Base-by-base conservation (phyloP, 2,113 vertebrate genomes). In the Bos javanicus region DNA sequence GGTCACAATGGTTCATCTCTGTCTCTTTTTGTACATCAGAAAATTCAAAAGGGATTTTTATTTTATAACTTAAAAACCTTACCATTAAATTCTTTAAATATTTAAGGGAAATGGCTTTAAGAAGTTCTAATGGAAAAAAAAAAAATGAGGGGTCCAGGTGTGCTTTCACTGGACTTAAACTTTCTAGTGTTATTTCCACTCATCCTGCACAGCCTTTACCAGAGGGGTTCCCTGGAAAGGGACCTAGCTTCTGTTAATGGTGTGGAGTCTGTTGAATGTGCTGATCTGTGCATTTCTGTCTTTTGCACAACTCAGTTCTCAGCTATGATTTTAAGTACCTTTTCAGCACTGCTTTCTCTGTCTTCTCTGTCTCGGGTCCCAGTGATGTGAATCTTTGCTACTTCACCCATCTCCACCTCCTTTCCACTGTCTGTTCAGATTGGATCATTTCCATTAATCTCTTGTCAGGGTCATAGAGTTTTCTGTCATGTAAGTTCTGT, bases 401-500 rank as follows among this genome's bases (percentile, higher is more conserved):
- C 25, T 43, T 76, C 2, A 19, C 36, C 14, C 33, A 21, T 6
- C 23, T 21, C 30, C 6, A 6, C 23, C 6, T 36, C 46, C 57
- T n/a, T 48, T 43, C 28, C 2, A 48, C 23, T n/a, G 6, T 81
- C 39, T 56, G 21, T 23, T 48, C 52, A 21, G 30, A 36, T 25
- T 71, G 60, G 28, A 15, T 13, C 25, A 4, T 71, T 54, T 67
- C 48, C 81, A 7, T 16, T n/a, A 7, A 10, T 12, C 7, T 57
- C 23, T 25, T 23, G 60, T 83, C 86, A 26, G 25, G 48, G 7
- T 88, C 57, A 59, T 8, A n/a, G 46, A 17, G n/a, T 52, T 13
- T 78, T 30, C 14, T 56, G 76, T 71, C 19, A 0, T 2, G 4
- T 30, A 33, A 2, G 0, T 28, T 17, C 9, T 82, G 50, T 8